Evolutionary conservation across 2,797 vertebrate species (phyloP), one percentile per base, ranked within the genome.

Genomic region (Siniperca undulata): DNA sequence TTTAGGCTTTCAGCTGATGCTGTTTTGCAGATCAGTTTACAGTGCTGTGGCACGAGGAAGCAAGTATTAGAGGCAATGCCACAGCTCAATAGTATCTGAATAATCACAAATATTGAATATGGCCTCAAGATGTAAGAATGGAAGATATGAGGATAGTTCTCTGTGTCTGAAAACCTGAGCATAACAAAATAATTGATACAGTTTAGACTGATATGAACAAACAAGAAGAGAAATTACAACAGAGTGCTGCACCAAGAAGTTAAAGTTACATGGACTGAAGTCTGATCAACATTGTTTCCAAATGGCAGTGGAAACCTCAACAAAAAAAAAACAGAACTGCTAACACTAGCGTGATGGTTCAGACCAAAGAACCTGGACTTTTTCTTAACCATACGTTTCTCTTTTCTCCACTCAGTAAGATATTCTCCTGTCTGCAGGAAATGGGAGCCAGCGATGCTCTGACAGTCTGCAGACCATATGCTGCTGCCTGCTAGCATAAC

Each of bases 401-500:
- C 48, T 82, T 77, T 53, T 42, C 66, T 12, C 20, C 50, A 40
- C 70, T 61, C 60, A 52, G 59, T 76, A 34, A 91, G 81, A 55
- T 44, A 27, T 67, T 79, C 74, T 70, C 56, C 82, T 44, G 46
- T 74, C 78, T 46, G 70, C 82, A 53, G 65, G 53, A 75, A 67
- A 68, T 22, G 16, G 59, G 38, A 85, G 81, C 68, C 82, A 67
- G 70, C 5, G n/a, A 70, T 50, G 72, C 79, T 84, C 16, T 1
- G 85, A 88, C 90, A 82, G 80, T 87, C 85, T 90, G 90, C 82
- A 80, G 82, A 91, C 83, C 81, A 82, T 87, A 74, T 86, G 80
- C 30, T 78, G 82, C 80, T 67, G 78, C 76, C 44, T 67, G 84
- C 78, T 72, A 46, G 64, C 74, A 46, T 59, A 82, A 84, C 90